A percentile compares a stretch with the other conserved stretches of the same genome.
These are phyloP conservation scores for Carlito syrichta DNA, from an alignment of 2,113 vertebrate genomes.

Conservation along the genomic window DNA sequence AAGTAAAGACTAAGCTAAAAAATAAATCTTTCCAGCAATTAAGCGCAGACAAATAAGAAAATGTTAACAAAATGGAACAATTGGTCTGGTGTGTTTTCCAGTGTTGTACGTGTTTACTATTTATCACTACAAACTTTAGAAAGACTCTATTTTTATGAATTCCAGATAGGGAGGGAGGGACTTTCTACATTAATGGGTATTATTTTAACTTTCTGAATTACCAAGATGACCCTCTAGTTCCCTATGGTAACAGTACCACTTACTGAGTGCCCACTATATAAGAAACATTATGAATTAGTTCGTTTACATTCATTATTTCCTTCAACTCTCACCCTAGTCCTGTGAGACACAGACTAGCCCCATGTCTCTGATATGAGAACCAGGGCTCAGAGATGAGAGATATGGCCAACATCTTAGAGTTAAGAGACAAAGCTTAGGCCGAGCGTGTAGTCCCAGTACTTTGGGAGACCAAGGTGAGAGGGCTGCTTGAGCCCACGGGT, in stretches of 20 bases:
- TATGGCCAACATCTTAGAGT: not conserved
- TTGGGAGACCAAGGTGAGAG: too few species aligned
- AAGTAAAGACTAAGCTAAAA: not conserved
- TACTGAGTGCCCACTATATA: not conserved
- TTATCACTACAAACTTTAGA: not conserved
- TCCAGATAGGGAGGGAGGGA: not conserved
- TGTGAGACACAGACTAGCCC: not conserved
- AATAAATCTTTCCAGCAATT: not conserved
- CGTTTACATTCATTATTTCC: not conserved
- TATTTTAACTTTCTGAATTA: not conserved
- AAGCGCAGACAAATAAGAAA: not conserved
- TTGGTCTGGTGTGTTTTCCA: not conserved
- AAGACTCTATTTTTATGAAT: constrained; percentile 3
- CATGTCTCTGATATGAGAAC: not conserved
- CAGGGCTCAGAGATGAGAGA: not conserved
- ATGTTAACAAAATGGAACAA: constrained; percentile 43
- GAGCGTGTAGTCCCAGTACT: too few species aligned
- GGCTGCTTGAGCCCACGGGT: too few species aligned
- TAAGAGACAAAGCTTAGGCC: not conserved
- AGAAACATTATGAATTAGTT: not conserved
- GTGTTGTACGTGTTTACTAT: not conserved
- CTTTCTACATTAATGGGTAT: not conserved
- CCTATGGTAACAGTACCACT: not conserved
- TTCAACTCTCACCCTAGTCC: not conserved
- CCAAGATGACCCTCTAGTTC: not conserved